Evolutionary conservation across 1,140 invertebrate genomes (phyloP), one percentile per base, ranked within the genome.

Genomic region (Watersipora subatra): DNA sequence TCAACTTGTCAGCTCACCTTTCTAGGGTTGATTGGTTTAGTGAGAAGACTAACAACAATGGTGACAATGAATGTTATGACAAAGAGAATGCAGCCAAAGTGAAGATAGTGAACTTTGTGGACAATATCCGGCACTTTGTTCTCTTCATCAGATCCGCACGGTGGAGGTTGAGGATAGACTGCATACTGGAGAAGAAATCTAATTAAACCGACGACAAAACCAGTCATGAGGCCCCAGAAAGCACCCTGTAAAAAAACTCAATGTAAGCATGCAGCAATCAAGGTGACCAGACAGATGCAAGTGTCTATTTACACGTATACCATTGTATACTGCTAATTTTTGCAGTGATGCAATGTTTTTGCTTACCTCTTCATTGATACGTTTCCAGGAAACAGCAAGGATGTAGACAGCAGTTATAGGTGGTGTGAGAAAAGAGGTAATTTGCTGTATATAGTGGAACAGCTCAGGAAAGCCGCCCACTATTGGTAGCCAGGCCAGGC

Each of bases 361-460:
- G 7, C 58, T 59, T 70, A 83, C 84, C 72, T 76, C 70, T 75
- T 85, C 84, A 72, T 83, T 85, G 22, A 76, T 82, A 66, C 84
- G 69, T 57, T 77, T 74, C 75, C 81, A 81, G 71, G 84, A 82
- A 19, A 85, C 71, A 19, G 84, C 84, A 2, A 84, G 71, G 25
- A 84, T 70, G 69, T 83, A 85, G 20, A 84, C 76, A 24, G 84
- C 83, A 69, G 82, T 84, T 22, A 85, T 81, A 20, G 84, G 84
- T 15, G 84, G 84, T 0, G 84, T 77, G 61, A 85, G 71, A 73
- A 81, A 85, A 62, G 79, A 80, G n/a, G 84, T 84, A 46, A 85
- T 81, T 63, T 79, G 72, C 73, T 85, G 84, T 67, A 85, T 84
- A 71, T 85, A 85, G 67, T 83, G 78, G 74, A 85, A 85, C 19